Evolutionary conservation across 2,888 invertebrate species (phyloP).

Genomic region (Noctua janthina): DNA sequence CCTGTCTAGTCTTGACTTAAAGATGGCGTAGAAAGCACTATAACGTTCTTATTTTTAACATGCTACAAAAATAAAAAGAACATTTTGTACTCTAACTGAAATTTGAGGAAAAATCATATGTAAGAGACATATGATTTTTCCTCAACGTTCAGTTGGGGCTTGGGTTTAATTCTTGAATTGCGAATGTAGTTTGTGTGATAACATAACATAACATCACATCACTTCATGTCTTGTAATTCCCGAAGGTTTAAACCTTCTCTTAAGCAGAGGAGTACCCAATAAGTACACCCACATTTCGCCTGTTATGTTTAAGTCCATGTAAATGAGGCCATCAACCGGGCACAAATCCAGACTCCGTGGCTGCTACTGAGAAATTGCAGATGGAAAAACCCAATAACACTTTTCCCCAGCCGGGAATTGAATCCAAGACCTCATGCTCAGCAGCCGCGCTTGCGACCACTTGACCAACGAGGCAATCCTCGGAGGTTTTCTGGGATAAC

Average conservation of each 20-base stretch:
- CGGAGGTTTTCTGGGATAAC: not conserved
- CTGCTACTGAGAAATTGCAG: no score
- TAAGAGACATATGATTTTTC: no score
- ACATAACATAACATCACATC: not conserved
- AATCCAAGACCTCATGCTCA: no score
- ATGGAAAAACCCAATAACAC: no score
- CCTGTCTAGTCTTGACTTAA: constrained; percentile 29
- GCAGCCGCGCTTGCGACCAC: no score
- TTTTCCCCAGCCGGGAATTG: no score
- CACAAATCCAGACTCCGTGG: no score
- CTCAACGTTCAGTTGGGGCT: not conserved
- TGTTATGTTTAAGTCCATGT: no score
- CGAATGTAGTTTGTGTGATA: not conserved
- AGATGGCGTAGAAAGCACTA: constrained; percentile 40
- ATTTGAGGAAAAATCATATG: constrained; percentile 24
- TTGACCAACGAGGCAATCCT: not conserved
- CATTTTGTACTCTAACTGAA: constrained; percentile 15
- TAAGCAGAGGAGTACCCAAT: not conserved
- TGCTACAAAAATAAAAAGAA: constrained; percentile 6
- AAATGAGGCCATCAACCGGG: no score
- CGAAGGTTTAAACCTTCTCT: not conserved
- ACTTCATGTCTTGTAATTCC: not conserved
- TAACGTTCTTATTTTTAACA: constrained; percentile 30
- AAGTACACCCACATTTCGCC: not conserved
- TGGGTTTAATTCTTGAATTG: not conserved